Evolutionary conservation across 2,113 vertebrate species (phyloP).

Genomic region (Thalassoma bifasciatum): DNA sequence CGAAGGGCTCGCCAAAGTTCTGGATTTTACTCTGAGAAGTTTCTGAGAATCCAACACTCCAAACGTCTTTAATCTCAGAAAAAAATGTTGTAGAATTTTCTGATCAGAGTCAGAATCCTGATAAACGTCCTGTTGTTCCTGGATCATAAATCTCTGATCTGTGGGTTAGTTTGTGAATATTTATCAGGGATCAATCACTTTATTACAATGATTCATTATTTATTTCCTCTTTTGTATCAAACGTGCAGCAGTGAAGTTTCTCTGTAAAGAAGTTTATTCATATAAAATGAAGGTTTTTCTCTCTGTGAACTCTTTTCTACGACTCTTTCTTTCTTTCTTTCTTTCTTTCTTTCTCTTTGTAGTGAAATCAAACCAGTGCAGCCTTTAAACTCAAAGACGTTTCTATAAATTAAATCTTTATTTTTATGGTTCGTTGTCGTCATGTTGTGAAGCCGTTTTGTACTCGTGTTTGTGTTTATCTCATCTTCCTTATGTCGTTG

Average conservation of each 20-base stretch:
- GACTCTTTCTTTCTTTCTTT: background rate
- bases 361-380: no score
- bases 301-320: background rate
- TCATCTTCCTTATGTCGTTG: background rate
- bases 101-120: no score
- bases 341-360: no score
- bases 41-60: no score
- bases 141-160: no score
- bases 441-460: conserved; percentile 11
- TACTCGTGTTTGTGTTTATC: conserved; percentile 1
- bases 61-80: no score
- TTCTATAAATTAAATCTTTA: background rate
- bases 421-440: background rate
- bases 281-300: background rate
- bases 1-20: no score
- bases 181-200: background rate
- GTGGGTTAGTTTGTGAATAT: background rate
- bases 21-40: no score
- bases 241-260: background rate
- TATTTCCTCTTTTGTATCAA: background rate
- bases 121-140: no score
- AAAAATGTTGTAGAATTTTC: no score
- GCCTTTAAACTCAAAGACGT: no score
- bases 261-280: no score
- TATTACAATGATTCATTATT: background rate